These are phyloP conservation scores for Lasaia peninsularis DNA, from an alignment of 1,140 invertebrate species.

Conservation along the genomic window DNA sequence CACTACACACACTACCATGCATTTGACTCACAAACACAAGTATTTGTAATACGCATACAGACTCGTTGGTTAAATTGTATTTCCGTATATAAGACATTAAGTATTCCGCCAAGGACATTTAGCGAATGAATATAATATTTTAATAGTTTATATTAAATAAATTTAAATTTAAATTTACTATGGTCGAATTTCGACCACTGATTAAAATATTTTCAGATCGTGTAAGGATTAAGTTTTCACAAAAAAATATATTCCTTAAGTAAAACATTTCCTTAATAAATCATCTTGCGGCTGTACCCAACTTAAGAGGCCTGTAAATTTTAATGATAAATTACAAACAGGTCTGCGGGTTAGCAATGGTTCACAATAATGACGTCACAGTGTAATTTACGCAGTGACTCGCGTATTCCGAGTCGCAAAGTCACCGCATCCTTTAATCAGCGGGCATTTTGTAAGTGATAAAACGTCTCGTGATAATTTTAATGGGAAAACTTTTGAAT, in stretches of 20 bases:
- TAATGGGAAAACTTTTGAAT: conserved; percentile 13
- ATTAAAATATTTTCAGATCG: no score
- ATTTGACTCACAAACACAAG: no score
- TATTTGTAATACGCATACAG: no score
- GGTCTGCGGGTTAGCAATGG: conserved; percentile 6
- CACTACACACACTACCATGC: no score
- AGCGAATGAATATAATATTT: no score
- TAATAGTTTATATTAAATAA: no score
- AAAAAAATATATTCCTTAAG: background rate
- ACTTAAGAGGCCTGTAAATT: conserved; percentile 25
- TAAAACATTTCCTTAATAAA: background rate
- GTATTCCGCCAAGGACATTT: no score
- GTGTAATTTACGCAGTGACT: conserved; percentile 30
- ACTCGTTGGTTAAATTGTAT: no score
- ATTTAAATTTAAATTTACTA: no score
- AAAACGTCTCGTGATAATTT: conserved; percentile 15
- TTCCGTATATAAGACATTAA: no score
- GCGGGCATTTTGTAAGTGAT: conserved; percentile 21
- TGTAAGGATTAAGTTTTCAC: no score
- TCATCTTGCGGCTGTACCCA: background rate
- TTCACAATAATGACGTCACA: conserved; percentile 24
- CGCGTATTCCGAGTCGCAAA: conserved; percentile 17
- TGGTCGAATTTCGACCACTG: no score
- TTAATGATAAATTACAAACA: conserved; percentile 30
- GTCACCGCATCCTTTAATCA: conserved; percentile 23